A percentile compares a stretch with the other conserved stretches of the same genome.
These are phyloP conservation scores for Stercorarius parasiticus DNA, from an alignment of 2,113 vertebrate species.

Conservation along the genomic window DNA sequence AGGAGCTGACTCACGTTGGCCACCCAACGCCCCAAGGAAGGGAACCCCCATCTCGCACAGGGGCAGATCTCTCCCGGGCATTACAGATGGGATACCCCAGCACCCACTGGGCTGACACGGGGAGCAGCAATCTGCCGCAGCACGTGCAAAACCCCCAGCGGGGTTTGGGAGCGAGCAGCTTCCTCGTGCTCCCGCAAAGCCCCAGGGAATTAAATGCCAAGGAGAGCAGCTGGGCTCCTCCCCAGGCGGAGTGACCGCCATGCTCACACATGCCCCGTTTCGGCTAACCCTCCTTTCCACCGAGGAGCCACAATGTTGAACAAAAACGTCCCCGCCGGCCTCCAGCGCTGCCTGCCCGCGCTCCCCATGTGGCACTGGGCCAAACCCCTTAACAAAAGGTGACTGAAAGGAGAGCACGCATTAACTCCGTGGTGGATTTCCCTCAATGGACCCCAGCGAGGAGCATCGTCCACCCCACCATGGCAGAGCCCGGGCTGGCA, in stretches of 20 bases:
- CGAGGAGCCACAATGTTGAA: not conserved
- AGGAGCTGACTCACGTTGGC: not conserved
- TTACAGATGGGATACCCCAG: not conserved
- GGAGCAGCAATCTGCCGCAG: not conserved
- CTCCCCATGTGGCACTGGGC: not conserved
- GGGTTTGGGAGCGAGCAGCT: not conserved
- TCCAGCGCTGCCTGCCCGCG: not conserved
- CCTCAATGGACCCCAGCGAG: not conserved
- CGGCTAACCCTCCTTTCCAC: not conserved
- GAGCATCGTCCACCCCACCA: not conserved
- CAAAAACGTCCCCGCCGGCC: not conserved
- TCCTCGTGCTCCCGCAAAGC: not conserved
- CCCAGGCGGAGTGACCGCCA: not conserved
- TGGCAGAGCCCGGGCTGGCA: not conserved
- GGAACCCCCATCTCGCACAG: fast-evolving
- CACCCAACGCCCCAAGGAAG: not conserved
- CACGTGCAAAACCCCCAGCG: fast-evolving
- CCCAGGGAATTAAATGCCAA: not conserved
- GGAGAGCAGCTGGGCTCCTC: conserved; percentile 6
- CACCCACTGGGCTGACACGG: not conserved
- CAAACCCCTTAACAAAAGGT: not conserved
- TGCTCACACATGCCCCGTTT: not conserved
- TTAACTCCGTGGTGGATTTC: not conserved
- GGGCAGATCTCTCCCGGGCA: fast-evolving
- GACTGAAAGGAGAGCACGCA: not conserved